Conservation (phyloP, 2,888 invertebrate species). For the Arrhopalites spinosus region DNA sequence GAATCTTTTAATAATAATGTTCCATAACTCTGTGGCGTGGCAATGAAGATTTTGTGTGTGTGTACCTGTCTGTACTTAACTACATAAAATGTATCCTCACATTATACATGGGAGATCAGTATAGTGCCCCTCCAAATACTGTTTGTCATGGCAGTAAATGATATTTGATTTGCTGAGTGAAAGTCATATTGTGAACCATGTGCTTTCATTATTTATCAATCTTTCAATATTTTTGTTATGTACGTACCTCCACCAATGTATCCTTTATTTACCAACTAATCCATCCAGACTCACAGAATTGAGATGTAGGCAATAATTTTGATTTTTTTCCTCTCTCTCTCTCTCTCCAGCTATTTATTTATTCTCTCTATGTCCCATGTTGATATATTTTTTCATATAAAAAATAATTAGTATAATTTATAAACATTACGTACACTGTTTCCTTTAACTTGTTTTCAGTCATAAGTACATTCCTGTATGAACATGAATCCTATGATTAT, state of each 20-base stretch:
- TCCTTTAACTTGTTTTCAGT: no score
- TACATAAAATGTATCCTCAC: no score
- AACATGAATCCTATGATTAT: no score
- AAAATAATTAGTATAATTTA: no score
- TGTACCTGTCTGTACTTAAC: neutral
- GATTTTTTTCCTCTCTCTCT: constrained; percentile 6
- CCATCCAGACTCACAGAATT: neutral
- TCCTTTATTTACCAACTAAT: neutral
- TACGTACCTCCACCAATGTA: neutral
- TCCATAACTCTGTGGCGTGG: no score
- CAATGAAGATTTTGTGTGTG: no score
- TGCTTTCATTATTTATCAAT: neutral
- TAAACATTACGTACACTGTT: no score
- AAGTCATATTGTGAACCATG: no score
- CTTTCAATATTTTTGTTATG: neutral
- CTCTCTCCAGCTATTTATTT: neutral
- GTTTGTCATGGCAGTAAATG: constrained; percentile 42
- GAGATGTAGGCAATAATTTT: neutral
- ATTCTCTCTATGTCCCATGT: no score
- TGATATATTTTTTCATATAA: no score
- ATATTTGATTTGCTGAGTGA: constrained; percentile 31
- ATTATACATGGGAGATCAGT: neutral
- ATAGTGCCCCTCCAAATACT: constrained; percentile 25
- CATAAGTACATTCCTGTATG: no score
- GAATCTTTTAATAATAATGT: neutral